These are phyloP conservation scores for Rhopalosiphum nymphaeae DNA, from an alignment of 2,888 invertebrate genomes.

Conservation along the genomic window DNA sequence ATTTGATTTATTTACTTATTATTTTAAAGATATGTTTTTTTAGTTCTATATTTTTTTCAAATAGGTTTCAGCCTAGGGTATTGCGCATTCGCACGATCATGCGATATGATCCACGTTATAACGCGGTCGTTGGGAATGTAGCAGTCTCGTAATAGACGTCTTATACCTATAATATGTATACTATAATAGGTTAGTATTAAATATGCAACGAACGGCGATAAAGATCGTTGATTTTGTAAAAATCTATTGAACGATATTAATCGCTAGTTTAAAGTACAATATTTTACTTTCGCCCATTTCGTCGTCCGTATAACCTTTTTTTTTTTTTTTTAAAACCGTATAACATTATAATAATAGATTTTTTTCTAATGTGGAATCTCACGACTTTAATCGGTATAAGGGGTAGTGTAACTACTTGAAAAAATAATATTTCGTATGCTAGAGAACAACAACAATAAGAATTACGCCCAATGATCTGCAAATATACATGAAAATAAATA, in stretches of 20 bases:
- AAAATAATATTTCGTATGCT: slow-evolving; percentile 17
- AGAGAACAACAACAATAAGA: slow-evolving; percentile 45
- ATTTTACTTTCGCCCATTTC: slow-evolving; percentile 8
- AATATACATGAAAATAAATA: slow-evolving; percentile 7
- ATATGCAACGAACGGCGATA: not conserved
- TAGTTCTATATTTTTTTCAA: not conserved
- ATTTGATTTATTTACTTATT: too few species aligned
- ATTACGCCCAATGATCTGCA: slow-evolving; percentile 36
- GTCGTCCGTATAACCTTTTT: too few species aligned
- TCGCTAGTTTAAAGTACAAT: not conserved
- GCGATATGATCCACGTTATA: not conserved
- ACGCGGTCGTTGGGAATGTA: not conserved
- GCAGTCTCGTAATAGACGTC: not conserved
- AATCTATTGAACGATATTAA: not conserved
- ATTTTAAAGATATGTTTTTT: not conserved
- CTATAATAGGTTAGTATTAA: not conserved
- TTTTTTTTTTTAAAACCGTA: too few species aligned
- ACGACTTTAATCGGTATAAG: slow-evolving; percentile 30
- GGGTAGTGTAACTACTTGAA: not conserved
- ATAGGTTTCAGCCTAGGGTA: not conserved
- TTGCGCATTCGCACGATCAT: not conserved
- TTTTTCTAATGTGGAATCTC: slow-evolving; percentile 10
- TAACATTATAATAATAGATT: not conserved
- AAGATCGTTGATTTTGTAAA: not conserved
- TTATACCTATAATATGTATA: not conserved